phyloP scores from a whole-genome alignment of 64 coral and sea anemone genomes.

The Acropora tenuis region DNA sequence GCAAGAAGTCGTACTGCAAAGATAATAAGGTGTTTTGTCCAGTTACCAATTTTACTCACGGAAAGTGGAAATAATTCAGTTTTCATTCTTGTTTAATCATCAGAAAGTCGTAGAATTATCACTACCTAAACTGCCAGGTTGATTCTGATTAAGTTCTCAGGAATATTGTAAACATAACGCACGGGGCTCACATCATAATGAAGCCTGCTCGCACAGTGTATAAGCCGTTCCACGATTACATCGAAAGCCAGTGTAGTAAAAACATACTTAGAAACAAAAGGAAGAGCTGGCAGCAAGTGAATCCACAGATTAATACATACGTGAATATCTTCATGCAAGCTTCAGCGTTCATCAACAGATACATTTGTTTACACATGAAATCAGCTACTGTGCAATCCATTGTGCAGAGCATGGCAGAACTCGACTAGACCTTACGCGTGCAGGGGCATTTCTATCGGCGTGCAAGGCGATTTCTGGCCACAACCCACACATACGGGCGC shows the following conservation, averaged over 20 bases:
- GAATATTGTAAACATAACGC: not conserved
- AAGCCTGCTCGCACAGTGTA: not conserved
- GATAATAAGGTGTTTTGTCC: not conserved
- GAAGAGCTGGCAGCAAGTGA: not conserved
- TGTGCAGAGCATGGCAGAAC: too few relatives aligned
- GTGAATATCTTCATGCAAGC: too few relatives aligned
- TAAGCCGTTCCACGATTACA: conserved; percentile 4
- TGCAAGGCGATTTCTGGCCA: too few relatives aligned
- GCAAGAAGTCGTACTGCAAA: not conserved
- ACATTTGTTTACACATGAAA: too few relatives aligned
- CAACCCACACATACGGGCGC: too few relatives aligned
- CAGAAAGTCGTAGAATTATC: not conserved
- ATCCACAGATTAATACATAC: not conserved
- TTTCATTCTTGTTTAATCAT: not conserved
- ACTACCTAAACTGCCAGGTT: not conserved
- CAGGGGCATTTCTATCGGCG: too few relatives aligned
- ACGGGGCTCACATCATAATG: not conserved
- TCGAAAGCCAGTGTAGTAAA: not conserved
- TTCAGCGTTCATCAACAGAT: too few relatives aligned
- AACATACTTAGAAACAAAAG: not conserved
- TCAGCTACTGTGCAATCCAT: too few relatives aligned
- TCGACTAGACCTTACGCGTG: too few relatives aligned
- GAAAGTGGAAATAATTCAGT: conserved; percentile 12
- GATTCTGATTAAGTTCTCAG: not conserved
- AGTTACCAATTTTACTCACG: not conserved